A percentile compares a stretch with the other conserved stretches of the same genome.
phyloP scores from a whole-genome alignment of 2,888 invertebrate species.

The Metallyticus violacea region DNA sequence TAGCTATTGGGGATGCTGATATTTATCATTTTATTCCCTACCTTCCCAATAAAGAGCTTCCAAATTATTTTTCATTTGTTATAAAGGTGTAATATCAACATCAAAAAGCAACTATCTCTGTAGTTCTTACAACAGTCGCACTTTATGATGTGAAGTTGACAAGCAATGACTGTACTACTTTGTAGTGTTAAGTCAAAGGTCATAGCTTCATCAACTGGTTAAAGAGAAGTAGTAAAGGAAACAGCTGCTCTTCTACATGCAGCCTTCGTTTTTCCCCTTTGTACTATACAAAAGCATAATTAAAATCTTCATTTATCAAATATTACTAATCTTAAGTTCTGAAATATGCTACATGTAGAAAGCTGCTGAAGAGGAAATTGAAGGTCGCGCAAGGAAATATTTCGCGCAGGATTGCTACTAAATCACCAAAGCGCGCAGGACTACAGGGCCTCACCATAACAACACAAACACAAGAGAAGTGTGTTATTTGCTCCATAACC shows the following conservation, averaged over 20 bases:
- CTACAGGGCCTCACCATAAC: conserved; percentile 18
- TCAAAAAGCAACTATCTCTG: too few relatives aligned
- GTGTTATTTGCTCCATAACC: conserved; percentile 29
- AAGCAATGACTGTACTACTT: not conserved
- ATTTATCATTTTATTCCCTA: too few relatives aligned
- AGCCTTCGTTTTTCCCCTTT: not conserved
- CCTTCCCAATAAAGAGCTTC: too few relatives aligned
- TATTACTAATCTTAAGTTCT: not conserved
- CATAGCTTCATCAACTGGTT: not conserved
- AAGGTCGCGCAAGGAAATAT: not conserved
- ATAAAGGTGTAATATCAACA: too few relatives aligned
- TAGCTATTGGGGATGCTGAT: too few relatives aligned
- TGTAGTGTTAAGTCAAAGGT: not conserved
- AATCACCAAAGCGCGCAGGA: conserved; percentile 30
- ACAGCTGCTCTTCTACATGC: not conserved
- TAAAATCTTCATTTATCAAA: too few relatives aligned
- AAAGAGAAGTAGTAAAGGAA: not conserved
- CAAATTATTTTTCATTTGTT: too few relatives aligned
- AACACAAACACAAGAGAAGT: conserved; percentile 19
- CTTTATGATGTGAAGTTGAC: not conserved
- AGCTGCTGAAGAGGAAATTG: not conserved
- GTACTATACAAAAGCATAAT: not conserved
- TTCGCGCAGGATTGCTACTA: not conserved
- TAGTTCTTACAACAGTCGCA: not conserved
- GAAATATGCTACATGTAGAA: not conserved